Evolutionary conservation across 2,113 vertebrate genomes (phyloP).

Genomic region (Strix uralensis): DNA sequence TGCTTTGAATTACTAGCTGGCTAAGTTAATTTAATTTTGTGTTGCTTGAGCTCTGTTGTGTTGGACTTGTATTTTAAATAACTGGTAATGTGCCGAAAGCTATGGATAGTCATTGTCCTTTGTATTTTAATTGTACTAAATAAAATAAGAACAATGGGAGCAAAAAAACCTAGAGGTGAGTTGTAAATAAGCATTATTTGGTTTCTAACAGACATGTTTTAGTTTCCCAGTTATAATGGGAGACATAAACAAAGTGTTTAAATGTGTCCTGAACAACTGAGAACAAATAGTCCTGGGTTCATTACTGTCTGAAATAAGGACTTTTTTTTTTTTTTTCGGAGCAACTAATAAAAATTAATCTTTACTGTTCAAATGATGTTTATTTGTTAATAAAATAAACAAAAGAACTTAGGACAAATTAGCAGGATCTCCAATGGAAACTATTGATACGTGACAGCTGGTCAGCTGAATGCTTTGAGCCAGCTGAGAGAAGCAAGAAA

Average conservation of each 20-base stretch:
- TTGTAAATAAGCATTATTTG: constrained; percentile 37
- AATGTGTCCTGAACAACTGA: background rate
- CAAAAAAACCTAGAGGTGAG: constrained; percentile 10
- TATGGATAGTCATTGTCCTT: constrained; percentile 43
- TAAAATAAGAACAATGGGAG: constrained; percentile 50
- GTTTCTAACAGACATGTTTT: constrained; percentile 15
- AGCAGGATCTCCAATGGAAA: background rate
- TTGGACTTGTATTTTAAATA: constrained; percentile 38
- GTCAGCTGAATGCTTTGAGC: background rate
- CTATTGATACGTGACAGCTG: background rate
- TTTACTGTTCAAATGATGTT: background rate
- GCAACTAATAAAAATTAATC: background rate
- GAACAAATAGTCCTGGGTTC: background rate
- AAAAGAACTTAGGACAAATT: constrained; percentile 1
- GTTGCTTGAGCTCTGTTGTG: background rate
- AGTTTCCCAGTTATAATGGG: constrained; percentile 4
- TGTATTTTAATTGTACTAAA: constrained; percentile 45
- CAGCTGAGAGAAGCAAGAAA: background rate
- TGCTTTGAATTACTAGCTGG: constrained; percentile 59
- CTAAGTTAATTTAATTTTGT: constrained; percentile 46
- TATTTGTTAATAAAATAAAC: constrained; percentile 6
- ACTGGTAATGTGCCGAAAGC: constrained; percentile 4
- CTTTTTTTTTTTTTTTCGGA: background rate
- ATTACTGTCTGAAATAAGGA: background rate
- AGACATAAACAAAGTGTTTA: background rate